phyloP scores from a whole-genome alignment of 2,888 invertebrate species.

The Aphrophora alni region DNA sequence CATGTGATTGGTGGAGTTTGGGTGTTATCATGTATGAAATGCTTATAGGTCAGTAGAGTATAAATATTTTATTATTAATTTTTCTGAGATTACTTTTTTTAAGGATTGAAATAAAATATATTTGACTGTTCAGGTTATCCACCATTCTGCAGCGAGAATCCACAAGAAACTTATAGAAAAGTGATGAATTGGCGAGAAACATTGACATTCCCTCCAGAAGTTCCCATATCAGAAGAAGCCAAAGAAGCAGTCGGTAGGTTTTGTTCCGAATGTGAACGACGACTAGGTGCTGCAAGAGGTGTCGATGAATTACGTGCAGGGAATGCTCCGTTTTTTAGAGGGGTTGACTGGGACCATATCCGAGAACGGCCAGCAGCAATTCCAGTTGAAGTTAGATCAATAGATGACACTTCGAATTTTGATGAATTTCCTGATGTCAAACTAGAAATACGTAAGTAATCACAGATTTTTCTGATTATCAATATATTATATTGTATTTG shows the following conservation, averaged over 20 bases:
- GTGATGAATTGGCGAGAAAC: conserved; percentile 99
- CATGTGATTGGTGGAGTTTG: conserved; percentile 99
- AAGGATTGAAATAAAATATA: background rate
- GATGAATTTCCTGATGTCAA: conserved; percentile 99
- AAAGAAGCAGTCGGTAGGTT: conserved; percentile 94
- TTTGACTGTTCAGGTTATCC: conserved; percentile 77
- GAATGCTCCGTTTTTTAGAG: conserved; percentile 89
- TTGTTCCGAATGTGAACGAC: conserved; percentile 95
- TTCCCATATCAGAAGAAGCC: conserved; percentile 98
- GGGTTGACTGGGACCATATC: conserved; percentile 99
- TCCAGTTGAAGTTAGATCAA: conserved; percentile 96
- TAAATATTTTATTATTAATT: background rate
- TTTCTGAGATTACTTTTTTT: background rate
- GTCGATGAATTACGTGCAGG: conserved; percentile 88
- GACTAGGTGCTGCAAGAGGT: conserved; percentile 71
- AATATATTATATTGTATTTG: too few species aligned
- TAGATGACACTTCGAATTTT: conserved; percentile 99
- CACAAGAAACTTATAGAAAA: conserved; percentile 95
- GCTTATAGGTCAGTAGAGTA: conserved; percentile 80
- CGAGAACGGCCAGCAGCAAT: conserved; percentile 98
- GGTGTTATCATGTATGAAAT: conserved; percentile 99
- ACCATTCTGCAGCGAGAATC: conserved; percentile 98
- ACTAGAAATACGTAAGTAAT: conserved; percentile 95
- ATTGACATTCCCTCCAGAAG: conserved; percentile 97
- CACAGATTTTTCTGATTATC: too few species aligned